Evolutionary conservation across 2,888 invertebrate genomes (phyloP).

Genomic region (Drosophila differens): DNA sequence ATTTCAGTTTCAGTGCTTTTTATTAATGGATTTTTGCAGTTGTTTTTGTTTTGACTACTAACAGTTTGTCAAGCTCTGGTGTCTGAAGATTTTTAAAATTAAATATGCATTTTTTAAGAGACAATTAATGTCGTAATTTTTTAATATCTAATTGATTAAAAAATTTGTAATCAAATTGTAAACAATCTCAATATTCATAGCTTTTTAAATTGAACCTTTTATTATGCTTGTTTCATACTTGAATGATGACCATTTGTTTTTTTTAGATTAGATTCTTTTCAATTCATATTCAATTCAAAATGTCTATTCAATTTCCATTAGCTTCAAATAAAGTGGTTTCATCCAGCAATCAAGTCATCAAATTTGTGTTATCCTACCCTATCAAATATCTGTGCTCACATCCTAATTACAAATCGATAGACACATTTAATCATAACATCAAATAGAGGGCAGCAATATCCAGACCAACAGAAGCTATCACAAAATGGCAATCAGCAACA

Average conservation of each 20-base stretch:
- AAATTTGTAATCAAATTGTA: not conserved
- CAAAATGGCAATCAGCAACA: constrained; percentile 70
- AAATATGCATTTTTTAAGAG: not conserved
- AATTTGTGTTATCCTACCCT: constrained; percentile 34
- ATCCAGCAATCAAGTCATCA: constrained; percentile 35
- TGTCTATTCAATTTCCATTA: constrained; percentile 46
- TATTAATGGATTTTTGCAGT: constrained; percentile 33
- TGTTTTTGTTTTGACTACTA: constrained; percentile 16
- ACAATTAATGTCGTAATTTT: not conserved
- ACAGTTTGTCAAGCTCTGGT: constrained; percentile 19
- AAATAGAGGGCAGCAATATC: constrained; percentile 28
- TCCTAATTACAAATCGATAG: constrained; percentile 72
- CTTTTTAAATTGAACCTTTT: not conserved
- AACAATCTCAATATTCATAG: not conserved
- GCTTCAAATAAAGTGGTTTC: constrained; percentile 40
- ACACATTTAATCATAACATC: constrained; percentile 62
- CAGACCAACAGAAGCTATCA: constrained; percentile 55
- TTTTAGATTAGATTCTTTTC: constrained; percentile 8
- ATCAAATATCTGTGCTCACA: constrained; percentile 23
- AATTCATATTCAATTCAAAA: constrained; percentile 17
- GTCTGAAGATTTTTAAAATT: constrained; percentile 2
- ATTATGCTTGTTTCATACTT: not conserved
- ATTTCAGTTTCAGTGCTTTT: constrained; percentile 46
- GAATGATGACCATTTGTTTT: not conserved
- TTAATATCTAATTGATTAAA: not conserved